Conservation (phyloP, 2,888 invertebrate species). For the Axea sp. region DNA sequence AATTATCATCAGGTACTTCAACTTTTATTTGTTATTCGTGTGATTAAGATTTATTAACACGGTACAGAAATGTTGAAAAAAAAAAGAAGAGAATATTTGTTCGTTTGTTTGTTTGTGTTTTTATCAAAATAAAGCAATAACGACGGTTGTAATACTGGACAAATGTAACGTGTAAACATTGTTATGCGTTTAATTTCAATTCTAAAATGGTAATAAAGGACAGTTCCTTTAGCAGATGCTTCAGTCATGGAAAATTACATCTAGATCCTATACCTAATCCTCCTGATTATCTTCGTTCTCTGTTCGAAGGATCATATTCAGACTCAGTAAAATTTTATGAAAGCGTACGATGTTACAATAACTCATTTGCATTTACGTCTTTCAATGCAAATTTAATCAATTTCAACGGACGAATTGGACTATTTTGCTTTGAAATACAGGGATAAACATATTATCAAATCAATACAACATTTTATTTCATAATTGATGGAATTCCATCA, state of each 20-base stretch:
- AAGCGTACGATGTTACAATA: constrained; percentile 25
- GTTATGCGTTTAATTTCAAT: constrained; percentile 36
- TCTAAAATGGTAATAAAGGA: constrained; percentile 23
- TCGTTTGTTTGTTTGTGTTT: no score
- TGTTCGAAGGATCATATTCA: constrained; percentile 20
- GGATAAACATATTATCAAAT: constrained; percentile 20
- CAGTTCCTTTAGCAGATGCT: constrained; percentile 39
- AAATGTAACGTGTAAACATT: constrained; percentile 43
- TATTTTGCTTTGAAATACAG: constrained; percentile 19
- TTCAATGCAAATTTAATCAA: constrained; percentile 42
- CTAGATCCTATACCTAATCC: constrained; percentile 15
- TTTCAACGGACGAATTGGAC: constrained; percentile 27
- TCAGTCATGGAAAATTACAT: constrained; percentile 14
- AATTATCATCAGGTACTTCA: no score
- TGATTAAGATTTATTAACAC: no score
- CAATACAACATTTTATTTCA: constrained; percentile 51
- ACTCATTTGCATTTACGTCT: constrained; percentile 32
- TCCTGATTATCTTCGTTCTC: constrained; percentile 5
- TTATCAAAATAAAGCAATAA: no score
- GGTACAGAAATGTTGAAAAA: no score
- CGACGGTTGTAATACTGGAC: no score
- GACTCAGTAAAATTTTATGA: constrained; percentile 17
- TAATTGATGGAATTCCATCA: constrained; percentile 32
- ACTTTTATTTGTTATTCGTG: no score
- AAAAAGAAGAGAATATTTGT: no score